Conservation (phyloP, 2,113 vertebrate genomes). For the Sigmodon hispidus region DNA sequence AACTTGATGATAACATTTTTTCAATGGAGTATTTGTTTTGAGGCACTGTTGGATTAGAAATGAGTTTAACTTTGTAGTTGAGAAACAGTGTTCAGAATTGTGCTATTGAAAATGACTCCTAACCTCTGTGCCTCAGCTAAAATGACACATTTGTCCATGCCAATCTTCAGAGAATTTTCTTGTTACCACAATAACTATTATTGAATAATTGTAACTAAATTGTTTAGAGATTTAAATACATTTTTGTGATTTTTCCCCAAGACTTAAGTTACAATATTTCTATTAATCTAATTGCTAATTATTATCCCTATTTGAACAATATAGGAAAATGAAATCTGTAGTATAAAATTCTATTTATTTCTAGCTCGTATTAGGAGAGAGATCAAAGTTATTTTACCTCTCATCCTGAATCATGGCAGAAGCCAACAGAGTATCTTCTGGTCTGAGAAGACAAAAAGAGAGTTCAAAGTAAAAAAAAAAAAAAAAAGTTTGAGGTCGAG, state of each 20-base stretch:
- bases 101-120: neutral
- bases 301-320: neutral
- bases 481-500: neutral
- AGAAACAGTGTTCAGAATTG: neutral
- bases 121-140: slow-evolving; percentile 6
- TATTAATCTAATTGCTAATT: slow-evolving; percentile 60
- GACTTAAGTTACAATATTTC: slow-evolving; percentile 8
- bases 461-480: neutral
- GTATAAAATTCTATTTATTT: slow-evolving; percentile 50
- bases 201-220: slow-evolving; percentile 45
- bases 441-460: slow-evolving; percentile 2
- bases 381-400: slow-evolving; percentile 54
- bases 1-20: slow-evolving; percentile 31
- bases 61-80: neutral
- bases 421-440: slow-evolving; percentile 20
- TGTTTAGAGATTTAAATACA: slow-evolving; percentile 51
- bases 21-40: neutral
- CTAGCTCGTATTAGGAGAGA: slow-evolving; percentile 24
- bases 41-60: neutral
- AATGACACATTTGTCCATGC: neutral
- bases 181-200: neutral
- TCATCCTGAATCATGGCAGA: slow-evolving; percentile 6
- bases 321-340: slow-evolving; percentile 24
- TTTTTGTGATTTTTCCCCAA: slow-evolving; percentile 33
- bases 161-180: neutral